phyloP scores from a whole-genome alignment of 2,888 invertebrate genomes.

The Lycia hirtaria region DNA sequence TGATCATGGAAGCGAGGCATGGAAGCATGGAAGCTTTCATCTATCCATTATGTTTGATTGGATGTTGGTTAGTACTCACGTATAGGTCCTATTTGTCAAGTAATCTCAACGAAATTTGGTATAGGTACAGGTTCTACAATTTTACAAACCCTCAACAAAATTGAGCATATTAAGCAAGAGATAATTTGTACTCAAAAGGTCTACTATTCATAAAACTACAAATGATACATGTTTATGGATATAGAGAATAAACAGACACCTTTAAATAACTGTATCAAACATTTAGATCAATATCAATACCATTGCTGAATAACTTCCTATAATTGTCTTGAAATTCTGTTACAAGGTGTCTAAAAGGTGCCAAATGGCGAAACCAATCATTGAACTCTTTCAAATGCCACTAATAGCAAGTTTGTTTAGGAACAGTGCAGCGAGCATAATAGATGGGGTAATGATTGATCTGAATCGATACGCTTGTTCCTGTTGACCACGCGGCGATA shows the following conservation, averaged over 20 bases:
- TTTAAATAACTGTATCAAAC: background rate
- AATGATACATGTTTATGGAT: background rate
- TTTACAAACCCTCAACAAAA: too few species aligned
- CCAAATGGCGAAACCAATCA: slow-evolving; percentile 32
- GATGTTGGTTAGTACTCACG: too few species aligned
- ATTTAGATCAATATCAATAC: slow-evolving; percentile 1
- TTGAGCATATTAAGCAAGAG: too few species aligned
- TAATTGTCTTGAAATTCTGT: slow-evolving; percentile 18
- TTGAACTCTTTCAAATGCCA: slow-evolving; percentile 35
- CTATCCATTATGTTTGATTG: too few species aligned
- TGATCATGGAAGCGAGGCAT: too few species aligned
- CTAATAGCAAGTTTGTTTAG: slow-evolving; percentile 34
- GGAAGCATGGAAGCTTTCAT: too few species aligned
- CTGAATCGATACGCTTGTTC: slow-evolving; percentile 69
- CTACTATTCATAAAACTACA: too few species aligned
- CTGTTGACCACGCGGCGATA: slow-evolving; percentile 67
- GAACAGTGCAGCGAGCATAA: slow-evolving; percentile 42
- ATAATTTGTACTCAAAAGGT: too few species aligned
- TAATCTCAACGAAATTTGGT: too few species aligned
- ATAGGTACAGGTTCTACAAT: too few species aligned
- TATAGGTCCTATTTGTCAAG: too few species aligned
- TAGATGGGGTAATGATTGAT: slow-evolving; percentile 63
- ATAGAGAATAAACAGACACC: too few species aligned
- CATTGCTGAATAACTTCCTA: slow-evolving; percentile 27
- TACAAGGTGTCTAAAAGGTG: slow-evolving; percentile 26